Evolutionary conservation across 2,888 invertebrate species (phyloP), one percentile per base, ranked within the genome.

Genomic region (Alentia gelatinosa): DNA sequence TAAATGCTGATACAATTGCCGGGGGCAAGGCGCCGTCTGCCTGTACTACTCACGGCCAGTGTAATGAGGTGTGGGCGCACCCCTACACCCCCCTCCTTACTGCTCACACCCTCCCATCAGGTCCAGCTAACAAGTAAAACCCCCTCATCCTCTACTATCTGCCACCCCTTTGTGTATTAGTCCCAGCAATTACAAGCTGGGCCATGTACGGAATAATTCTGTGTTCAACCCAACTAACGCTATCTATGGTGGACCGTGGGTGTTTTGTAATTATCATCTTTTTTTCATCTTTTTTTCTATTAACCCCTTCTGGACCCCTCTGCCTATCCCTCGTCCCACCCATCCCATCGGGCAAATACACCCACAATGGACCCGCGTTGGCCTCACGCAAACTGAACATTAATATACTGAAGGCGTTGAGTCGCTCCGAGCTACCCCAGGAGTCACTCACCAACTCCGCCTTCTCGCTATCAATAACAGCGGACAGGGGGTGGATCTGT

Each of bases 1-100:
- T 40, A 83, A 83, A 83, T 30, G 39, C 37, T 40, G 83, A 83
- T 23, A 83, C 83, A 23, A 83, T 83, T 26, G 83, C 83, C 83
- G n/a, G 83, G 39, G 83, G 83, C 83, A 30, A 75, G 30, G 75
- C 37, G 26, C 83, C 33, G 23, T 83, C 83, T 40, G 83, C 30
- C 39, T 35, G 83, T 35, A 83, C 83, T 83, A 83, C 83, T 83
- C 26, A 40, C 83, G 39, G 1, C 1, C 37, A 3, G 68, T 9
- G 30, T 68, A 68, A 68, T 68, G 68, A 68, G 26, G n/a, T 68
- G 68, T 19, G 56, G 56, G n/a, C 23, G 3, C 19, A 3, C 56
- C 56, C 56, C 12, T 3, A 4, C 5, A 19, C 56, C 56, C 56
- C n/a, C 56, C 56, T 42, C 56, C 19, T 56, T n/a, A 19, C 56